Conservation (phyloP, 2,797 vertebrate genomes). For the Synaphobranchus kaupii region DNA sequence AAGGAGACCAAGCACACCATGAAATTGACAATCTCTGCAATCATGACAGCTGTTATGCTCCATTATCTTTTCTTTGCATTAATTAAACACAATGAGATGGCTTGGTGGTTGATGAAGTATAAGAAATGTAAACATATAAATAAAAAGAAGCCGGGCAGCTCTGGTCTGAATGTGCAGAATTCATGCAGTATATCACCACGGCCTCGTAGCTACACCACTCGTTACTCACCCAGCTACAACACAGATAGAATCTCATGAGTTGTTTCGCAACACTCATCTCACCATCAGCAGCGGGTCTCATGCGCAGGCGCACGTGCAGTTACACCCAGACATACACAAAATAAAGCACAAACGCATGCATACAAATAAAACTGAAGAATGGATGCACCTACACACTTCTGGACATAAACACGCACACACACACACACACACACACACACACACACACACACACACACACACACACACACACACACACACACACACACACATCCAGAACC, state of each 20-base stretch:
- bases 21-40: slow-evolving; percentile 22
- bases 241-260: slow-evolving; percentile 2
- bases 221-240: background rate
- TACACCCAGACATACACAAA: background rate
- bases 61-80: slow-evolving; percentile 11
- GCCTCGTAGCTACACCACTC: background rate
- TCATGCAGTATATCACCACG: background rate
- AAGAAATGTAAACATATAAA: background rate
- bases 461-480: background rate
- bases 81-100: background rate
- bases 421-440: slow-evolving; percentile 4
- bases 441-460: background rate
- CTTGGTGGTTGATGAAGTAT: background rate
- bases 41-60: background rate
- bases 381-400: background rate
- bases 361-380: background rate
- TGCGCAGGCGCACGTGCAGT: background rate
- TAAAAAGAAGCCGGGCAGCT: background rate
- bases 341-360: background rate
- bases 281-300: background rate
- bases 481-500: background rate
- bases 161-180: slow-evolving; percentile 16
- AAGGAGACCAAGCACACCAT: background rate
- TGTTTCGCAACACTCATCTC: slow-evolving; percentile 9
- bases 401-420: background rate